Evolutionary conservation across 2,888 invertebrate species (phyloP).

Genomic region (Brachypterus glaber): DNA sequence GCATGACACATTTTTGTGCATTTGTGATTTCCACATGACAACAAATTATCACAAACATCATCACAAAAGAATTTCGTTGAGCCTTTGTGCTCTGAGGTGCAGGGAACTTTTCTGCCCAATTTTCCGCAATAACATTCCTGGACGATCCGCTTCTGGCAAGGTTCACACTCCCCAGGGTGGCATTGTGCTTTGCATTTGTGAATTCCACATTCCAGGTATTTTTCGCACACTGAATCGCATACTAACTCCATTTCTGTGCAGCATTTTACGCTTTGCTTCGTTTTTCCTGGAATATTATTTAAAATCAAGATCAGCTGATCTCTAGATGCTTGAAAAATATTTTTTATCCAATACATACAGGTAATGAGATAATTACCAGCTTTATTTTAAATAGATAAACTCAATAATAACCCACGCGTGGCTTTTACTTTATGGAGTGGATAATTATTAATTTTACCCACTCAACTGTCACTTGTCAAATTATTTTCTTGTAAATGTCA

Average conservation of each 20-base stretch:
- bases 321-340: no score
- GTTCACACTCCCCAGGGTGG: conserved; percentile 68
- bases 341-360: no score
- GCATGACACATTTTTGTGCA: conserved; percentile 53
- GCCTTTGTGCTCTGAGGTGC: conserved; percentile 47
- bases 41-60: conserved; percentile 48
- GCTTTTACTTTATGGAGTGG: no score
- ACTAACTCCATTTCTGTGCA: conserved; percentile 59
- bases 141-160: conserved; percentile 56
- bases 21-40: conserved; percentile 61
- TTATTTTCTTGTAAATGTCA: no score
- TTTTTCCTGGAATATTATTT: conserved; percentile 36
- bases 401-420: no score
- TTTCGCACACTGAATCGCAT: conserved; percentile 67
- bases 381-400: no score
- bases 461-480: no score
- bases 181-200: conserved; percentile 68
- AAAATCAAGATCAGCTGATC: no score
- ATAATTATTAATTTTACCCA: no score
- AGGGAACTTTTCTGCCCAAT: conserved; percentile 48
- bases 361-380: no score
- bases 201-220: conserved; percentile 62
- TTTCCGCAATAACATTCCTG: conserved; percentile 70
- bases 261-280: conserved; percentile 59
- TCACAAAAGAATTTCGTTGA: conserved; percentile 51